Conservation (phyloP, 1,140 invertebrate species). For the Brachionus plicatilis region DNA sequence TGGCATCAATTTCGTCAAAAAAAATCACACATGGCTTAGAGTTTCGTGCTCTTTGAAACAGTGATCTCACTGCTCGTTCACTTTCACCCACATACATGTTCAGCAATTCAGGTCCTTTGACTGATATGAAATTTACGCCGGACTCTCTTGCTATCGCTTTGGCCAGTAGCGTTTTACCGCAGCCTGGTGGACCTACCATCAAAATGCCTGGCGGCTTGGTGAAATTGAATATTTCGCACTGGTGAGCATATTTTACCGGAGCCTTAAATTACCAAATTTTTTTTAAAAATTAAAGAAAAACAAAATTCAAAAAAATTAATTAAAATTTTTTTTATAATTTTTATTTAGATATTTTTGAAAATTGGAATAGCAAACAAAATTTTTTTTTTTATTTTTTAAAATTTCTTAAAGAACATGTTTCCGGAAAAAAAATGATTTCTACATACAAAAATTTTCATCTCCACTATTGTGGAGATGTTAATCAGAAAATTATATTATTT, state of each 20-base stretch:
- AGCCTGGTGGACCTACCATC: slow-evolving; percentile 84
- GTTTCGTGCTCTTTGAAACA: slow-evolving; percentile 86
- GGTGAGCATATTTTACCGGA: slow-evolving; percentile 77
- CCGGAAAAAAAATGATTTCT: no score
- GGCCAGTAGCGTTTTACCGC: slow-evolving; percentile 60
- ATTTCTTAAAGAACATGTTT: no score
- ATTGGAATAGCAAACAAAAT: no score
- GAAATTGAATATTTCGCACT: slow-evolving; percentile 71
- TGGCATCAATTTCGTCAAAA: slow-evolving; percentile 95
- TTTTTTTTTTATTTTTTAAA: no score
- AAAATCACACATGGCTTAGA: slow-evolving; percentile 97
- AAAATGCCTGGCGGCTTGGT: slow-evolving; percentile 74
- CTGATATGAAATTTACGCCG: slow-evolving; percentile 90
- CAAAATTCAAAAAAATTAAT: not conserved
- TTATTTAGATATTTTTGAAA: not conserved
- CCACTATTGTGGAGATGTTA: no score
- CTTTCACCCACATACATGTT: slow-evolving; percentile 99
- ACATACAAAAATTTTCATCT: no score
- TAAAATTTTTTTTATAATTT: not conserved
- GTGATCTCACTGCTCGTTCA: slow-evolving; percentile 86
- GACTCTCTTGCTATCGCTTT: slow-evolving; percentile 87
- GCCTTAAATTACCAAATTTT: slow-evolving; percentile 60
- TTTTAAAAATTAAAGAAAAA: not conserved
- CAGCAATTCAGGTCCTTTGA: slow-evolving; percentile 90
- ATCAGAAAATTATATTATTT: no score